phyloP scores from a whole-genome alignment of 2,888 invertebrate species.

The Lepidonotus clava region DNA sequence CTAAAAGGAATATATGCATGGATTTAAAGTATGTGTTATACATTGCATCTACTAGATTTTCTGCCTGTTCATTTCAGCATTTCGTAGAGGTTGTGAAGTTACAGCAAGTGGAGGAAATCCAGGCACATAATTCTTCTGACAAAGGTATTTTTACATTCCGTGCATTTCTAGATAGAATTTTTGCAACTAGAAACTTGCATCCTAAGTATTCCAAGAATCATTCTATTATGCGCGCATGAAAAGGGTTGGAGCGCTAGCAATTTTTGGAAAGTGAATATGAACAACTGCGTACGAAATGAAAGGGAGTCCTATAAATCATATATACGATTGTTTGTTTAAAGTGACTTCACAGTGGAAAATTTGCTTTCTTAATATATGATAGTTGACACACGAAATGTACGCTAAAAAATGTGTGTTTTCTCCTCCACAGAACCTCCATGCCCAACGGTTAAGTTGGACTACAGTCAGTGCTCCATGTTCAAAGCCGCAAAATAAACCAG shows the following conservation, averaged over 20 bases:
- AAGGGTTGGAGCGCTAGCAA: too few relatives aligned
- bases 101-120: slow-evolving; percentile 54
- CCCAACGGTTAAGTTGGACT: slow-evolving; percentile 11
- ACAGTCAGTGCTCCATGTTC: slow-evolving; percentile 24
- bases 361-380: too few relatives aligned
- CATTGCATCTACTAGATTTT: background rate
- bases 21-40: background rate
- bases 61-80: slow-evolving; percentile 15
- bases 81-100: slow-evolving; percentile 52
- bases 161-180: background rate
- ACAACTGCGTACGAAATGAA: too few relatives aligned
- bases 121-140: slow-evolving; percentile 22
- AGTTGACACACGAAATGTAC: too few relatives aligned
- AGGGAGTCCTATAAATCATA: too few relatives aligned
- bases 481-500: slow-evolving; percentile 18
- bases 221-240: too few relatives aligned
- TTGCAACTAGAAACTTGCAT: background rate
- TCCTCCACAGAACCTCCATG: background rate
- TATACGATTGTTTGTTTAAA: too few relatives aligned
- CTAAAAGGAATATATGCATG: too few relatives aligned
- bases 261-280: too few relatives aligned
- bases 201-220: background rate
- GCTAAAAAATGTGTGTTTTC: too few relatives aligned
- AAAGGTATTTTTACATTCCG: background rate
- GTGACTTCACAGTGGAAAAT: too few relatives aligned